Evolutionary conservation across 2,113 vertebrate species (phyloP), one percentile per base, ranked within the genome.

Genomic region (Epinephelus moara): DNA sequence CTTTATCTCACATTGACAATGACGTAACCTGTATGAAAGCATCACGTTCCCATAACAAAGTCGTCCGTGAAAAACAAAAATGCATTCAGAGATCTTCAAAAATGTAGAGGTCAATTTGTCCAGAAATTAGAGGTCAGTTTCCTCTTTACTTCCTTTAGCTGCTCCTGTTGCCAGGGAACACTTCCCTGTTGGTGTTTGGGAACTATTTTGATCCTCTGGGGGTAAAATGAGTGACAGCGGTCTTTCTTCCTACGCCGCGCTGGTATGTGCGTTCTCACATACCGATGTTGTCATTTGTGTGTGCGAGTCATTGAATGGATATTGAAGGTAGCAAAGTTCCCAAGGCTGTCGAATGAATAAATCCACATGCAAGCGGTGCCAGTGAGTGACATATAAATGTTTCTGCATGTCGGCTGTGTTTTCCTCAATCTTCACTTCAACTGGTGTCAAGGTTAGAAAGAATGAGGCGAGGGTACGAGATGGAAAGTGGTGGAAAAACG

Each of bases 141-240:
- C 56, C 81, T 80, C 68, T 75, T 70, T 2, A 59, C 72, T 87
- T 87, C 75, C 73, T 78, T 90, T 49, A 56, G 64, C 21, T 17
- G 19, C 47, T 37, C 21, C 74, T 80, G 91, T 94, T 93, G 81
- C 92, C 63, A 77, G 72, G 92, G 37, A 78, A 81, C 85, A 84
- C 67, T 66, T 88, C 64, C 85, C 80, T 83, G 75, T 88, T 50
- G 42, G 2, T 52, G 49, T 68, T 82, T 76, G 59, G 66, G 78
- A 92, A 85, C 79, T 87, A 91, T 92, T 81, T 83, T 82, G 81
- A 91, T 86, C 85, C 82, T 78, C 21, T 1, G 17, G 30, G 55
- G 75, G 42, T 9, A 11, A 70, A 70, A 49, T 82, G 78, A 85
- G 73, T 91, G 90, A 87, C 89, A 87, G 85, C 11, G 3, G n/a